Evolutionary conservation across 2,797 vertebrate species (phyloP).

Genomic region (Sebastes minor): DNA sequence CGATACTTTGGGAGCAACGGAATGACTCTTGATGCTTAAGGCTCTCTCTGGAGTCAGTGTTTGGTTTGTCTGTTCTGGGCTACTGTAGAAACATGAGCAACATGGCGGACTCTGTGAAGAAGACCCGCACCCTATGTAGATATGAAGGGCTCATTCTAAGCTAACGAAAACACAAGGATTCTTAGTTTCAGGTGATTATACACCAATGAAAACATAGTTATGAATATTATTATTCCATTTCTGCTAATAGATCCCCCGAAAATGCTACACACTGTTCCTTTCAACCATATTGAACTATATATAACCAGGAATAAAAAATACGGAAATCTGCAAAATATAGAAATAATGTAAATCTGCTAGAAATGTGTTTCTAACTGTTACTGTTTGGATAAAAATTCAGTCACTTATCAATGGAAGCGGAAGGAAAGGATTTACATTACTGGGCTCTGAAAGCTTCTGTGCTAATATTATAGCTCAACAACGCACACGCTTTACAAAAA

Average conservation of each 20-base stretch:
- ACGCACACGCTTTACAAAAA: constrained; percentile 44
- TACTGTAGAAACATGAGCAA: too few relatives aligned
- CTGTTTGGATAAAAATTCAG: neutral
- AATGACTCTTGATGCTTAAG: neutral
- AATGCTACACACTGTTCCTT: neutral
- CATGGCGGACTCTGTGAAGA: neutral
- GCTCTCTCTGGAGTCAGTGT: neutral
- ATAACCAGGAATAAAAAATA: neutral
- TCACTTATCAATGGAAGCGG: neutral
- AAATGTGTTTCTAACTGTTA: neutral
- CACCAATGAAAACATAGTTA: neutral
- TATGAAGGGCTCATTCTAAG: neutral
- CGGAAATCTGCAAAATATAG: neutral
- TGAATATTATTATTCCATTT: neutral
- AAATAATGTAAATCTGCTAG: neutral
- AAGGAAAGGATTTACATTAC: constrained; percentile 24
- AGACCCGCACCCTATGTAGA: neutral
- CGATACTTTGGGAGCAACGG: neutral
- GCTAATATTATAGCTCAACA: constrained; percentile 19
- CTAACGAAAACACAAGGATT: neutral
- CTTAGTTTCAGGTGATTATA: too few relatives aligned
- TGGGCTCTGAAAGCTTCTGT: constrained; percentile 4
- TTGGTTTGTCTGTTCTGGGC: too few relatives aligned
- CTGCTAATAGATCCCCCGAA: neutral
- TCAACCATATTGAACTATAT: neutral